These are phyloP conservation scores for Plagiodera versicolora DNA, from an alignment of 2,888 invertebrate genomes.

Conservation along the genomic window DNA sequence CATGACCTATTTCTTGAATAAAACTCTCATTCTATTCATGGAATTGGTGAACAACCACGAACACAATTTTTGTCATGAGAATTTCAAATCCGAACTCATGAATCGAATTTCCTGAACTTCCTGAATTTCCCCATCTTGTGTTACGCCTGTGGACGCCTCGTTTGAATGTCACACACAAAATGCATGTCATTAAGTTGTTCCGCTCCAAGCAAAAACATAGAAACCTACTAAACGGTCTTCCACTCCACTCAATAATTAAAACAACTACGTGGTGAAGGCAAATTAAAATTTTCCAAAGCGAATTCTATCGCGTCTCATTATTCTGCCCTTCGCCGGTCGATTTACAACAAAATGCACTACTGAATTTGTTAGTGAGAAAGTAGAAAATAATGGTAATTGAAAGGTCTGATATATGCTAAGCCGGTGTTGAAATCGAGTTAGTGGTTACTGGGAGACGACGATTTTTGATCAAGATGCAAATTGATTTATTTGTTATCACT, in stretches of 20 bases:
- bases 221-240: slow-evolving; percentile 13
- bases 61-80: no score
- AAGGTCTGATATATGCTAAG: neutral
- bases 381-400: neutral
- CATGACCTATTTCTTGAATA: no score
- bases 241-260: neutral
- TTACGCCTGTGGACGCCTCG: neutral
- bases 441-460: no score
- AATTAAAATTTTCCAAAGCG: neutral
- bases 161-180: slow-evolving; percentile 23
- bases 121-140: no score
- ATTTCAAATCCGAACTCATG: no score
- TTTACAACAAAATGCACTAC: slow-evolving; percentile 14
- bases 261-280: neutral
- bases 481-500: no score
- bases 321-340: neutral
- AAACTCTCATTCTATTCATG: no score
- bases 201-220: slow-evolving; percentile 23
- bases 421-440: neutral
- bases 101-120: neutral
- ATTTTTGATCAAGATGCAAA: no score
- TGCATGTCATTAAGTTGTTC: slow-evolving; percentile 29
- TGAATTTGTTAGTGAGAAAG: slow-evolving; percentile 9
- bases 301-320: slow-evolving; percentile 4
- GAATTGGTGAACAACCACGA: no score